Evolutionary conservation across 1,140 invertebrate genomes (phyloP), one percentile per base, ranked within the genome.

Genomic region (Drosophila willistoni): DNA sequence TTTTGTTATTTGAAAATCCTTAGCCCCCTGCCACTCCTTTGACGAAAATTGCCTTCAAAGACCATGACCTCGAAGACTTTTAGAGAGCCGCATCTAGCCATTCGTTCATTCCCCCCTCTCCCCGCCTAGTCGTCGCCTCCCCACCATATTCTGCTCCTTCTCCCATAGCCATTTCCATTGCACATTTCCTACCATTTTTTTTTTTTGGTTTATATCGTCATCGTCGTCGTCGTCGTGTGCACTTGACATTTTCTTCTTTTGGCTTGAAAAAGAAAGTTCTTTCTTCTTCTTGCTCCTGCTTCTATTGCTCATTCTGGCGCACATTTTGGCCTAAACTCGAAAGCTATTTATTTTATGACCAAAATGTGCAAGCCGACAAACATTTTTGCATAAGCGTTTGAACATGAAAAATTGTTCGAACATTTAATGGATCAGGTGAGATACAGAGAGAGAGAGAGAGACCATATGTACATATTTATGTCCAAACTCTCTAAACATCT

Each of bases 191-290:
- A 51, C 9, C 2, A 51, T 22, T 22, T 51, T 51, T 51, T 51
- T 22, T 22, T 51, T 51, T 51, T 51, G 44, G 44, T 51, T 51
- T 51, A 51, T 51, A 51, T 51, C 44, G 44, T 25, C 22, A 25
- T 25, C 22, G 19, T 1, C 19, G 19, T 1, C 19, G 22, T 10
- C 19, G 17, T 51, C 17, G 71, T 81, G 69, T 76, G 79, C 83
- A 79, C 75, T 83, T 86, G 83, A 86, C 79, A 81, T 69, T 75
- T 51, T 22, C 44, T 51, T 19, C 71, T 64, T 77, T 68, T 19
- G 33, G 29, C 68, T 51, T 22, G 44, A 51, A 51, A 22, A 51
- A 51, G 44, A 64, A 66, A 80, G 62, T 73, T 68, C 33, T 64
- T 39, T 34, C 29, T 36, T 29, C 25, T 59, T 33, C 55, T 41